Evolutionary conservation across 2,113 vertebrate species (phyloP).

Genomic region (Phaetusa simplex): DNA sequence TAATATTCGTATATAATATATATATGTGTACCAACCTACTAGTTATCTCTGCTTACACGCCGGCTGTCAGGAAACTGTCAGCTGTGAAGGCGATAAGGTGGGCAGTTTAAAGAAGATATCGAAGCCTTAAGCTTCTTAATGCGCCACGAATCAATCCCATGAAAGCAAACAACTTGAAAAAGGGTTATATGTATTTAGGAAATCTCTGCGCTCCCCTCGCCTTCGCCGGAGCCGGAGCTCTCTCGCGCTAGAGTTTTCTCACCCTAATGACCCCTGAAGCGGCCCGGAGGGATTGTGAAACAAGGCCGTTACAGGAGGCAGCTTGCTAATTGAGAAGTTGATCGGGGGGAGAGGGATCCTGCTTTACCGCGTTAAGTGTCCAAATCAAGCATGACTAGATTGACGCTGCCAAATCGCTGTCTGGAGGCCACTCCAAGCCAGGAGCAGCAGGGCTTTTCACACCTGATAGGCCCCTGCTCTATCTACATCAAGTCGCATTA

Average conservation of each 20-base stretch:
- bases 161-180: slow-evolving; percentile 77
- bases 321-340: slow-evolving; percentile 88
- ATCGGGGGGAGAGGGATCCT: slow-evolving; percentile 79
- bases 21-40: slow-evolving; percentile 69
- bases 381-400: slow-evolving; percentile 85
- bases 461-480: slow-evolving; percentile 76
- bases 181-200: slow-evolving; percentile 59
- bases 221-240: background rate
- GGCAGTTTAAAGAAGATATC: slow-evolving; percentile 74
- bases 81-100: slow-evolving; percentile 71
- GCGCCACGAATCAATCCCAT: slow-evolving; percentile 74
- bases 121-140: slow-evolving; percentile 76
- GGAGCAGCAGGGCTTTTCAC: slow-evolving; percentile 78
- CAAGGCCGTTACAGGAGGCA: slow-evolving; percentile 85
- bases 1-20: slow-evolving; percentile 28
- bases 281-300: slow-evolving; percentile 71
- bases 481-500: slow-evolving; percentile 83
- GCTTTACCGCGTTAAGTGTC: slow-evolving; percentile 73
- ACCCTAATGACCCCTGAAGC: slow-evolving; percentile 71
- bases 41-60: slow-evolving; percentile 70
- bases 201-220: slow-evolving; percentile 27
- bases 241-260: slow-evolving; percentile 62
- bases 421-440: slow-evolving; percentile 80
- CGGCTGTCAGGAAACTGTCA: slow-evolving; percentile 66
- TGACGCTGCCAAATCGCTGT: slow-evolving; percentile 84